A percentile compares a stretch with the other conserved stretches of the same genome.
These are phyloP conservation scores for Takifugu ocellatus DNA, from an alignment of 2,797 vertebrate genomes.

Conservation along the genomic window DNA sequence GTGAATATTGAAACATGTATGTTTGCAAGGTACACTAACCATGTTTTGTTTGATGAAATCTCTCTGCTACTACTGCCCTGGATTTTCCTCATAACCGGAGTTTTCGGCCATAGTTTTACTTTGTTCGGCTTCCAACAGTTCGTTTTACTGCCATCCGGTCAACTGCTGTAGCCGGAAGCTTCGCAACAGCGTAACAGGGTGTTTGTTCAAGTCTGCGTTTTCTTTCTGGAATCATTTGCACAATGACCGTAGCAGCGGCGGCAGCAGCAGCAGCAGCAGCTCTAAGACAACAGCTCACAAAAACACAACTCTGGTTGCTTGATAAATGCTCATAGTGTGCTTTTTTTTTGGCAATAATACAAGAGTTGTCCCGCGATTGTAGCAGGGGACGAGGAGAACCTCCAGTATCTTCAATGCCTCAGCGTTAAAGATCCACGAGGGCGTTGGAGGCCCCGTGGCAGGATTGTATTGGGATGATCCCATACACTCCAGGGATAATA, in stretches of 20 bases:
- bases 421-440: slow-evolving; percentile 37
- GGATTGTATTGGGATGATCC: slow-evolving; percentile 25
- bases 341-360: slow-evolving; percentile 80
- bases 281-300: slow-evolving; percentile 53
- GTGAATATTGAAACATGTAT: slow-evolving; percentile 78
- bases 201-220: slow-evolving; percentile 48
- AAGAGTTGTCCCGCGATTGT: slow-evolving; percentile 71
- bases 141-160: slow-evolving; percentile 42
- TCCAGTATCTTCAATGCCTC: slow-evolving; percentile 47
- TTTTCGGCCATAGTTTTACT: slow-evolving; percentile 50
- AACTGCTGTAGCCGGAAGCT: slow-evolving; percentile 28
- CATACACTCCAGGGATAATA: slow-evolving; percentile 23
- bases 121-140: slow-evolving; percentile 33
- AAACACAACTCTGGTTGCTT: slow-evolving; percentile 55
- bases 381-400: slow-evolving; percentile 66
- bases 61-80: slow-evolving; percentile 77
- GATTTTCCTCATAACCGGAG: slow-evolving; percentile 54
- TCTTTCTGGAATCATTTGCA: slow-evolving; percentile 62
- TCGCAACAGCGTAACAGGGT: slow-evolving; percentile 41
- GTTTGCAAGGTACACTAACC: slow-evolving; percentile 78
- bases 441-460: slow-evolving; percentile 36
- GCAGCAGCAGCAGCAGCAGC: slow-evolving; percentile 52
- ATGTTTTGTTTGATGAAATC: slow-evolving; percentile 76
- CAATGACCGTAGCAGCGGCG: slow-evolving; percentile 64
- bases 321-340: slow-evolving; percentile 53